These are phyloP conservation scores for Cybosia mesomella DNA, from an alignment of 2,888 invertebrate genomes.

Conservation along the genomic window DNA sequence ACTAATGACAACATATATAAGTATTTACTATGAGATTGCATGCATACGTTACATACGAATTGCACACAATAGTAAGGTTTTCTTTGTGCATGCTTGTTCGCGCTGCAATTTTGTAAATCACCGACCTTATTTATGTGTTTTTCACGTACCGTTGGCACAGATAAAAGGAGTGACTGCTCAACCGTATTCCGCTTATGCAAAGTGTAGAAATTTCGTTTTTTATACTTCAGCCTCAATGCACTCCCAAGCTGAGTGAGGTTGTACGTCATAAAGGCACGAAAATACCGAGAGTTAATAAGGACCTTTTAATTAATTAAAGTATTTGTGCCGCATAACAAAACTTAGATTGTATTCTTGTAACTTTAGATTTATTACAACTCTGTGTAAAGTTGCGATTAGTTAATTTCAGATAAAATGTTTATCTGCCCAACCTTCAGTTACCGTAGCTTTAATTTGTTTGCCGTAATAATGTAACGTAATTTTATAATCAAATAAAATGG, in stretches of 20 bases:
- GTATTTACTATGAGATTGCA: constrained; percentile 37
- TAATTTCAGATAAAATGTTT: constrained; percentile 26
- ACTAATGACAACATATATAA: constrained; percentile 29
- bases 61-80: constrained; percentile 46
- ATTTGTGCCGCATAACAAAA: constrained; percentile 30
- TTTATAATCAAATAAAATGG: constrained; percentile 13
- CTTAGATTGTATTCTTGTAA: constrained; percentile 38
- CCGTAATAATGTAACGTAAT: constrained; percentile 29
- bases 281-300: constrained; percentile 7
- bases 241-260: constrained; percentile 6
- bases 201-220: constrained; percentile 43
- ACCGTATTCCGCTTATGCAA: constrained; percentile 46
- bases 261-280: constrained; percentile 13
- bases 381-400: constrained; percentile 32
- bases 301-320: constrained; percentile 49
- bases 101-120: constrained; percentile 60
- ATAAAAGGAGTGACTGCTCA: constrained; percentile 55
- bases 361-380: constrained; percentile 43
- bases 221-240: constrained; percentile 28
- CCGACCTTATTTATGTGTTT: constrained; percentile 51
- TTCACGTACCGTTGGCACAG: constrained; percentile 58
- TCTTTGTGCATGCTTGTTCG: constrained; percentile 50
- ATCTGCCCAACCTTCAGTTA: constrained; percentile 15
- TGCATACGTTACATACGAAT: constrained; percentile 22
- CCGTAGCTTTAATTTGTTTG: constrained; percentile 41